Conservation (phyloP, 1,140 invertebrate species). For the Eciton burchellii region DNA sequence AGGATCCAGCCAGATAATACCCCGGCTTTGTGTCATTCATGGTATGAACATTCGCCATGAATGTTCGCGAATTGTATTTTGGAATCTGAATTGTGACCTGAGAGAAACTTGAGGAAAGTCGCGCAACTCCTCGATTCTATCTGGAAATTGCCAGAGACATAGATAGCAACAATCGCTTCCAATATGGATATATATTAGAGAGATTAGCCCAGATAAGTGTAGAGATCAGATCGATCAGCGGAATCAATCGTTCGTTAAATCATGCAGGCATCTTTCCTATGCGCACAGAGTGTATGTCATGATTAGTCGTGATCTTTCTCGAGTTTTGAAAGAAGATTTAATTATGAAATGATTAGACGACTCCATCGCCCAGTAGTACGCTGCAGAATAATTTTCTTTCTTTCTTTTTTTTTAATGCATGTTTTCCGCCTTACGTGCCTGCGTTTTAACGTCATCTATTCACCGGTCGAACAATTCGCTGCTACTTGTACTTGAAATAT, state of each 20-base stretch:
- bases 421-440: too few relatives aligned
- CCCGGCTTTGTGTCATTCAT: constrained; percentile 70
- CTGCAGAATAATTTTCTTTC: too few relatives aligned
- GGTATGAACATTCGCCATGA: constrained; percentile 51
- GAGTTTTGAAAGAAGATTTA: neutral
- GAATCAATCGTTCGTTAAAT: neutral
- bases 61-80: constrained; percentile 45
- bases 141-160: neutral
- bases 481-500: neutral
- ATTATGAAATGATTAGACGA: too few relatives aligned
- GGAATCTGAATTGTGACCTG: neutral
- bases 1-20: constrained; percentile 68
- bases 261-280: neutral
- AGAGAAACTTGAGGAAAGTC: constrained; percentile 55
- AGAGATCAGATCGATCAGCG: neutral
- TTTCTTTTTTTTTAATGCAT: too few relatives aligned
- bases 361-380: too few relatives aligned
- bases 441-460: neutral
- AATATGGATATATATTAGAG: neutral
- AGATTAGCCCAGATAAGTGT: neutral
- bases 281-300: neutral
- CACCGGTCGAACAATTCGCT: constrained; percentile 14
- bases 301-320: neutral
- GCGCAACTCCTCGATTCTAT: constrained; percentile 8
- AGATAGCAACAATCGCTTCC: neutral